Base-by-base conservation (phyloP, 2,797 vertebrate species). In the Oceanodroma leucorhoa region DNA sequence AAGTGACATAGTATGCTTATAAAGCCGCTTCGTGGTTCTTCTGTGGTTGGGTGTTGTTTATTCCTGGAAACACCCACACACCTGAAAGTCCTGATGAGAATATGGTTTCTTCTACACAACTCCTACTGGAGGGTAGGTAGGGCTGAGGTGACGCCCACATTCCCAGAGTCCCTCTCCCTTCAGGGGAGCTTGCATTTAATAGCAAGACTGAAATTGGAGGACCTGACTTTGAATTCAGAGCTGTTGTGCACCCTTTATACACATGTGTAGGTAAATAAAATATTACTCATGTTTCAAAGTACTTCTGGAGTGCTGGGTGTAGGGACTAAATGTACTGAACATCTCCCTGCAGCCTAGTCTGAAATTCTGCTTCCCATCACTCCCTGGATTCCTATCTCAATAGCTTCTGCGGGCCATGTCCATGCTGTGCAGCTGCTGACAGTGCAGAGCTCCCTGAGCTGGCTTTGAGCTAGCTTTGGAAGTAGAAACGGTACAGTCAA, bases 61-160 rank as follows among this genome's bases (percentile, higher is more conserved):
- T 95, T 93, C 88, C 95, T 94, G 87, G 95, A 95, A 97, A 95
- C 90, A 78, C 96, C 95, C 91, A 87, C 95, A 20, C 91, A 83
- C 67, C 55, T 89, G 91, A 97, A 95, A 96, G 95, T 85, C 91
- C 81, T 94, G 83, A 77, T 87, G 81, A 95, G 83, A 96, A 85
- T 50, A 75, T 36, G 48, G 66, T 94, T 95, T 73, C 71, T 83
- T 89, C 93, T 48, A 87, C 29, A 64, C 5, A 88, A 40, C 78
- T 94, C 78, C 61, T 60, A 24, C 80, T 32, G 67, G 64, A 94
- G 53, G 60, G 30, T 51, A 87, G 48, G 66, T 70, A 58, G 83
- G 40, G 38, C 54, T 90, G 73, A 84, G 78, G 48, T 77, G 34
- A 91, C n/a, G 38, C 53, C 40, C 80, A 50, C 60, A 87, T 80